Base-by-base conservation (phyloP, 2,113 vertebrate genomes). In the Actinemys pallida region DNA sequence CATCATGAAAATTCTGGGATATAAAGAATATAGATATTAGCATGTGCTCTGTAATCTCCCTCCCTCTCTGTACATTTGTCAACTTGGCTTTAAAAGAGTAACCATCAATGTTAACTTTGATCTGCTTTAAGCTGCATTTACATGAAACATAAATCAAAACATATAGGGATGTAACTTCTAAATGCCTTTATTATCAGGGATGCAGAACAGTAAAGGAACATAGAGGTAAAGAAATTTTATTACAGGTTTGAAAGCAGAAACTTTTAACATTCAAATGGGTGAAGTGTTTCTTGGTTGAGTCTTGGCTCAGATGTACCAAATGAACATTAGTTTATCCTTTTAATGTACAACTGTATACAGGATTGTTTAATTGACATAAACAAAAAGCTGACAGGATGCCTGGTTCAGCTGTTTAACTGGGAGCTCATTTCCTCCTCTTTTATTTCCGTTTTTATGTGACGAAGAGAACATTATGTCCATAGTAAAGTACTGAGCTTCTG, bases 81-180 rank as follows among this genome's bases (percentile, higher is more conserved):
- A 95, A n/a, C 31, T 90, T 82, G 31, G 20, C 81, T 96, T 97
- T 93, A 93, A 93, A 96, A 94, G 69, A 90, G 94, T 81, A 92
- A 86, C 84, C 50, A 89, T 84, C 81, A 88, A 57, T 94, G 86
- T 50, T 90, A 96, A 87, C 93, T 97, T 96, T 94, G 88, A 92
- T 94, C 82, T 85, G 7, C 13, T 6, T 89, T 92, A 93, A 95
- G 81, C 84, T 78, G 69, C 10, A 52, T 94, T 92, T 96, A 79
- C 86, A 10, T 3, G 4, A 97, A 96, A 81, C 57, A 8, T 96
- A 82, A 87, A 92, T 97, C 78, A 84, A 53, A 59, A 29, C 56
- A 42, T 81, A 39, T 95, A 81, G 19, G 54, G 5, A n/a, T 72
- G 39, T 82, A 27, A 72, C 75, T 82, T 59, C 92, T 72, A 65